Conservation (phyloP, 92 coral and sea anemone species). For the Heliopora coerulea region DNA sequence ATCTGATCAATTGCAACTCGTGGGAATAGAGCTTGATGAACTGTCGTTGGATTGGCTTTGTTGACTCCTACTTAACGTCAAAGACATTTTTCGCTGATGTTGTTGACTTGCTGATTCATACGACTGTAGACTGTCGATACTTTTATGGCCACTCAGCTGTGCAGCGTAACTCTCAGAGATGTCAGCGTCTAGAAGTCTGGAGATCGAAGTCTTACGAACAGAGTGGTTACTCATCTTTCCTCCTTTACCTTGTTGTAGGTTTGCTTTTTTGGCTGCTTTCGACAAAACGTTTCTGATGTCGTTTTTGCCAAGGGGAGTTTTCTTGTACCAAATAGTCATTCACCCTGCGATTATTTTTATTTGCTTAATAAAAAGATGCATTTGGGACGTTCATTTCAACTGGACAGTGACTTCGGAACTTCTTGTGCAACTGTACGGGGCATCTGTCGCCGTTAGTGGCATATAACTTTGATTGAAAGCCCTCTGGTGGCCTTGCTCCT, state of each 20-base stretch:
- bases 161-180: slow-evolving; percentile 44
- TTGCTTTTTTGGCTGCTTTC: slow-evolving; percentile 37
- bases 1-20: background rate
- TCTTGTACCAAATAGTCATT: slow-evolving; percentile 41
- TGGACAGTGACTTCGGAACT: slow-evolving; percentile 29
- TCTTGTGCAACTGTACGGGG: slow-evolving; percentile 41
- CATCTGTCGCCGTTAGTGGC: slow-evolving; percentile 48
- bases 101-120: slow-evolving; percentile 41
- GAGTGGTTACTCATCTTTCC: slow-evolving; percentile 15
- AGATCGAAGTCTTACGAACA: slow-evolving; percentile 31
- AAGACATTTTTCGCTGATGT: slow-evolving; percentile 42
- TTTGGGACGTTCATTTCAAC: slow-evolving; percentile 33
- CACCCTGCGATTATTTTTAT: slow-evolving; percentile 15
- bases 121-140: slow-evolving; percentile 41
- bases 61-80: slow-evolving; percentile 30
- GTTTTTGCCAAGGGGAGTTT: slow-evolving; percentile 36
- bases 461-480: slow-evolving; percentile 11
- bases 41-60: background rate
- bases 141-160: slow-evolving; percentile 46
- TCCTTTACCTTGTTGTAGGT: slow-evolving; percentile 28
- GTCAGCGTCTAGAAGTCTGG: slow-evolving; percentile 44
- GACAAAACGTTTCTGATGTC: slow-evolving; percentile 29
- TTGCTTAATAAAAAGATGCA: slow-evolving; percentile 34
- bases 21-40: background rate
- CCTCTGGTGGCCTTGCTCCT: slow-evolving; percentile 35